Conservation (phyloP, 1,140 invertebrate species). For the Anadara kagoshimensis region DNA sequence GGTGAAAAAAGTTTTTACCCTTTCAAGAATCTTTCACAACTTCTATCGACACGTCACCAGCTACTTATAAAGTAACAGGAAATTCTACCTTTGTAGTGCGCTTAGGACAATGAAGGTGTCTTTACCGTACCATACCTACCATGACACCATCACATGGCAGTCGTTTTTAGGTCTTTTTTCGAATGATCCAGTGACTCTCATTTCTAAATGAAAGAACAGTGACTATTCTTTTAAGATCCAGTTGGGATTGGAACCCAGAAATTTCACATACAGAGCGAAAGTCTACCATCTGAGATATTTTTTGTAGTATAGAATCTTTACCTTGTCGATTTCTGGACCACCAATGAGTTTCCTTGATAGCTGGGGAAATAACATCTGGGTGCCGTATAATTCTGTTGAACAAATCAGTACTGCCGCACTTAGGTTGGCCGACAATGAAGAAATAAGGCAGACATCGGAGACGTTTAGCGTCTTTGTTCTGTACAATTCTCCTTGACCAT, state of each 20-base stretch:
- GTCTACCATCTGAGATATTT: not conserved
- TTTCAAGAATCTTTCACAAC: not conserved
- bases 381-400: conserved; percentile 57
- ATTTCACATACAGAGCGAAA: not conserved
- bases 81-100: no score
- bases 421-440: conserved; percentile 65
- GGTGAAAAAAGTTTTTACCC: not conserved
- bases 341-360: conserved; percentile 69
- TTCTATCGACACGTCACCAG: not conserved
- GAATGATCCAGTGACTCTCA: not conserved
- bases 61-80: not conserved
- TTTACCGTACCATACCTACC: no score
- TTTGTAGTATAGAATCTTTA: conserved; percentile 20
- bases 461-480: conserved; percentile 13
- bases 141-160: no score
- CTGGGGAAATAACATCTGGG: conserved; percentile 54
- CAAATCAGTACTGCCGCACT: conserved; percentile 67
- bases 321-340: conserved; percentile 67
- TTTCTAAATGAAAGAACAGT: not conserved
- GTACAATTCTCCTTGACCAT: conserved; percentile 35
- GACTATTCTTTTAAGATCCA: not conserved
- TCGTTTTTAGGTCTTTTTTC: no score
- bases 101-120: no score
- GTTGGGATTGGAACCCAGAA: not conserved
- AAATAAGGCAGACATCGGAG: conserved; percentile 67